phyloP scores from a whole-genome alignment of 2,888 invertebrate genomes.

The Fissipunctia ypsillon region DNA sequence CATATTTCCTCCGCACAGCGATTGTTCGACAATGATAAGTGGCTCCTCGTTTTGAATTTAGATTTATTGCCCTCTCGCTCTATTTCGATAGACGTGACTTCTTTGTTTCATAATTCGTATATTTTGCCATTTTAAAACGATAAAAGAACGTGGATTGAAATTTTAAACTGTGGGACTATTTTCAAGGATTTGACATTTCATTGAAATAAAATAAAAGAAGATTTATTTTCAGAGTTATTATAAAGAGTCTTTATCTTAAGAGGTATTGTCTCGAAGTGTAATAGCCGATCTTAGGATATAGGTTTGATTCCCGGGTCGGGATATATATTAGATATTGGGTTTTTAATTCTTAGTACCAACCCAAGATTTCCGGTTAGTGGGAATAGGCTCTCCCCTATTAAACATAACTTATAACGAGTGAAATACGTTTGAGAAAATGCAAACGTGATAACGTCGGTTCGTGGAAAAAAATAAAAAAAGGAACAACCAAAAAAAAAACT shows the following conservation, averaged over 20 bases:
- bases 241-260: not conserved
- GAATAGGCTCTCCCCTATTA: too few species aligned
- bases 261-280: too few species aligned
- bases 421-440: too few species aligned
- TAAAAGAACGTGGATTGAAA: slow-evolving; percentile 18
- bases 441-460: too few species aligned
- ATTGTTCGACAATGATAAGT: slow-evolving; percentile 51
- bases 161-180: not conserved
- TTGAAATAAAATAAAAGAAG: not conserved
- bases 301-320: too few species aligned
- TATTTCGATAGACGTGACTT: slow-evolving; percentile 26
- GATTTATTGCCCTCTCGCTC: slow-evolving; percentile 27
- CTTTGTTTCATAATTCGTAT: slow-evolving; percentile 26
- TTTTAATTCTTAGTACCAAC: too few species aligned
- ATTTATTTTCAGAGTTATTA: not conserved
- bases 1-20: slow-evolving; percentile 3
- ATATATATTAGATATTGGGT: too few species aligned
- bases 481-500: too few species aligned
- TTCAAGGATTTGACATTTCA: not conserved
- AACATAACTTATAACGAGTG: too few species aligned
- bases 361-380: too few species aligned
- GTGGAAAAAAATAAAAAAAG: too few species aligned
- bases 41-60: slow-evolving; percentile 48
- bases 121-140: slow-evolving; percentile 32
- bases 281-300: too few species aligned